These are phyloP conservation scores for Gallinago paraguaiae DNA, from an alignment of 2,113 vertebrate genomes.

Conservation along the genomic window DNA sequence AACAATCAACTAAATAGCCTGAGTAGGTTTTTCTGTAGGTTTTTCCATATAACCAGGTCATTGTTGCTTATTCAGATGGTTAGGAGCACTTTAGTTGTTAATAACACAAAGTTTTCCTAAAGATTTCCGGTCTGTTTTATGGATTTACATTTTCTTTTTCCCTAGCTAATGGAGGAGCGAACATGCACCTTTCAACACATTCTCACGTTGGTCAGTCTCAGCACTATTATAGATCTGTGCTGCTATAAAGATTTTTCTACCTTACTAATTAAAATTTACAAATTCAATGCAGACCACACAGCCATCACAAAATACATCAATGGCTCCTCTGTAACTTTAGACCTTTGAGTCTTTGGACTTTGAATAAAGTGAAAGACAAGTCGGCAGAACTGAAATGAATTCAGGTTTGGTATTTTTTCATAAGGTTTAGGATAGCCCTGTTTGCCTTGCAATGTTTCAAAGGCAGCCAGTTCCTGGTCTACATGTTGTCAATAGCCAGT, in stretches of 20 bases:
- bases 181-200: neutral
- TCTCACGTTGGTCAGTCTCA: neutral
- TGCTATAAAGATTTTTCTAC: neutral
- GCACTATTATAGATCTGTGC: neutral
- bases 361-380: neutral
- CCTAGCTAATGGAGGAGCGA: neutral
- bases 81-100: neutral
- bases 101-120: neutral
- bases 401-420: neutral
- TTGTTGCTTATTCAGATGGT: neutral
- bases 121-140: neutral
- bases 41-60: neutral
- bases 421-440: neutral
- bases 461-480: neutral
- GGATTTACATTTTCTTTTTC: neutral
- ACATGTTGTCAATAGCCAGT: fast-evolving
- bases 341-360: neutral
- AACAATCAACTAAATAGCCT: slow-evolving; percentile 53
- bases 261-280: neutral
- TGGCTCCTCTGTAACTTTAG: neutral
- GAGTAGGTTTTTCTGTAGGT: neutral
- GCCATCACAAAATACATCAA: neutral
- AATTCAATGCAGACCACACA: neutral
- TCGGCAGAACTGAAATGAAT: neutral
- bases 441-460: neutral